Percentiles rank a stretch among this genome's conserved stretches.
phyloP scores from a whole-genome alignment of 1,140 invertebrate species.

The Tachypleus tridentatus region DNA sequence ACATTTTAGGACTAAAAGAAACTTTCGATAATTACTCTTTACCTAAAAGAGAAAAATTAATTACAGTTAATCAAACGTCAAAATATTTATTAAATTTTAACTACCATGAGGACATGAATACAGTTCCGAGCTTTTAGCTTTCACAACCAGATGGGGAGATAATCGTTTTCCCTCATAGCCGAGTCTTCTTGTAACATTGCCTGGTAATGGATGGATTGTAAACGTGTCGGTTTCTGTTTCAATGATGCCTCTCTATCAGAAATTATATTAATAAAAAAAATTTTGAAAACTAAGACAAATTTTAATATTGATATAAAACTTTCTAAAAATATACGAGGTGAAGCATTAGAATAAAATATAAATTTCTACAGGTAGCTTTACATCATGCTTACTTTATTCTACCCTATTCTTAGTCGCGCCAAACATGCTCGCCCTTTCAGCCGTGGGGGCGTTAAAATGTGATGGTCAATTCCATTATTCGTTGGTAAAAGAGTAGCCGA shows the following conservation, averaged over 20 bases:
- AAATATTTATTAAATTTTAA: not conserved
- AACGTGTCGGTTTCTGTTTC: conserved; percentile 15
- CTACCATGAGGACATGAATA: conserved; percentile 23
- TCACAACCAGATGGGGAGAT: conserved; percentile 17
- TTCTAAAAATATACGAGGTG: too few species aligned
- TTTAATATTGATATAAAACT: too few species aligned
- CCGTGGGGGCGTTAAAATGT: too few species aligned
- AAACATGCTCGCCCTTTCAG: too few species aligned
- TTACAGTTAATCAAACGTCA: not conserved
- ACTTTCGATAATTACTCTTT: not conserved
- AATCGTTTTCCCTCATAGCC: not conserved
- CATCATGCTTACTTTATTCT: too few species aligned
- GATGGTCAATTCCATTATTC: too few species aligned
- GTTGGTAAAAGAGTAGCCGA: too few species aligned
- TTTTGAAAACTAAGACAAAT: too few species aligned
- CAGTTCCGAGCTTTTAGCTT: conserved; percentile 17
- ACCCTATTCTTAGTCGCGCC: too few species aligned
- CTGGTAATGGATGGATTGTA: conserved; percentile 21
- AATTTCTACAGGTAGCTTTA: too few species aligned
- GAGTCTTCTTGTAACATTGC: conserved; percentile 5
- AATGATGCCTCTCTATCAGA: conserved; percentile 20
- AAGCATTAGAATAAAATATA: too few species aligned
- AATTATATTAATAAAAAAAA: too few species aligned
- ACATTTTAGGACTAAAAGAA: not conserved
- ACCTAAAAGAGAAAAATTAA: not conserved